Evolutionary conservation across 1,140 invertebrate genomes (phyloP).

Genomic region (Rhopalosiphum padi): DNA sequence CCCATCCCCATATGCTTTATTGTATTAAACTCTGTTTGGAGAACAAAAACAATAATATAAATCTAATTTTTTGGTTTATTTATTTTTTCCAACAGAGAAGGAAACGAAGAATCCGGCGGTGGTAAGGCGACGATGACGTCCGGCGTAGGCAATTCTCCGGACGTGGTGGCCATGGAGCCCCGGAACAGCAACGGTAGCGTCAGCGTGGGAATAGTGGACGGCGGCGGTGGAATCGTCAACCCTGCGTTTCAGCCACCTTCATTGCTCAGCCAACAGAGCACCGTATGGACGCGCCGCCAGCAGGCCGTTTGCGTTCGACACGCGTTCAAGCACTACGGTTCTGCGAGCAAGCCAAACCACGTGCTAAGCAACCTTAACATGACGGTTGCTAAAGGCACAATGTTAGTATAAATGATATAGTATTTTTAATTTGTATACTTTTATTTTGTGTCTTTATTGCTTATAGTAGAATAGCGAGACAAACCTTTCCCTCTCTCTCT

Average conservation of each 20-base stretch:
- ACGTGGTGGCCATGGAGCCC: constrained; percentile 59
- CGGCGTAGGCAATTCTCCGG: constrained; percentile 47
- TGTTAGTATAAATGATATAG: constrained; percentile 63
- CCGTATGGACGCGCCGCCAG: constrained; percentile 62
- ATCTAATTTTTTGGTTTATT: neutral
- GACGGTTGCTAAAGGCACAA: constrained; percentile 67
- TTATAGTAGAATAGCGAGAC: neutral
- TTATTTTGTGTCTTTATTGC: too few relatives aligned
- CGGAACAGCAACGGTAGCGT: constrained; percentile 18
- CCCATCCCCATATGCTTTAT: neutral
- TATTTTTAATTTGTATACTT: neutral
- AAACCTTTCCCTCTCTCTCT: neutral
- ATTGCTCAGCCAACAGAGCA: constrained; percentile 61
- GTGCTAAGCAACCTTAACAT: constrained; percentile 67
- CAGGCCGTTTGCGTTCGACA: constrained; percentile 64
- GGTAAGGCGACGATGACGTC: constrained; percentile 38
- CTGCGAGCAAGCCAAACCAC: constrained; percentile 62
- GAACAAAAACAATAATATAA: neutral
- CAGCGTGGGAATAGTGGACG: neutral
- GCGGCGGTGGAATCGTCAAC: constrained; percentile 57
- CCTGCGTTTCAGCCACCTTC: constrained; percentile 59
- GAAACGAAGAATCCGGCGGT: constrained; percentile 31
- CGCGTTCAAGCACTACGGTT: constrained; percentile 66
- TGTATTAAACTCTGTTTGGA: neutral
- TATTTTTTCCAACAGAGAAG: constrained; percentile 11